phyloP scores from a whole-genome alignment of 2,113 vertebrate species.

The Struthio camelus region DNA sequence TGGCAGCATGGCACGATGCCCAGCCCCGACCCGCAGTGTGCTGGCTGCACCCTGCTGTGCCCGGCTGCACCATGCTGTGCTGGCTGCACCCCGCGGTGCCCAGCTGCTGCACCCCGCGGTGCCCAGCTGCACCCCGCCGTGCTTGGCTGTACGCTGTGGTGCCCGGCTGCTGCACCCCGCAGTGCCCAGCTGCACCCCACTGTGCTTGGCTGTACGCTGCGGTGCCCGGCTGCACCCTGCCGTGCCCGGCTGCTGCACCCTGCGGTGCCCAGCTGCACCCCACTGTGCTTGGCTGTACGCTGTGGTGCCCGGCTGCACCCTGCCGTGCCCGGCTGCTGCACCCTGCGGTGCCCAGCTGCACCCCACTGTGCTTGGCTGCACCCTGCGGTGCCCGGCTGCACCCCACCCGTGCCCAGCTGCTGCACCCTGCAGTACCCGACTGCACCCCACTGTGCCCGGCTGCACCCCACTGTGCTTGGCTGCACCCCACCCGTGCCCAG shows the following conservation, averaged over 20 bases:
- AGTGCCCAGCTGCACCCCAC: fast-evolving
- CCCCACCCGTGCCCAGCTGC: fast-evolving
- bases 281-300: fast-evolving
- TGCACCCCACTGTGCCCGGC: fast-evolving
- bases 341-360: not conserved
- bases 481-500: fast-evolving
- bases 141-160: not conserved
- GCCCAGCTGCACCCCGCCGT: fast-evolving
- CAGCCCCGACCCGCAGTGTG: not conserved
- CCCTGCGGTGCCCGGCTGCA: too few species aligned
- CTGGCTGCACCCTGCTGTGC: not conserved
- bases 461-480: fast-evolving
- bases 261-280: fast-evolving
- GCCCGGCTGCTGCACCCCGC: too few species aligned
- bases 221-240: fast-evolving
- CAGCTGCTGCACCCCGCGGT: fast-evolving
- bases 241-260: fast-evolving
- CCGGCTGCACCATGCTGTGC: fast-evolving
- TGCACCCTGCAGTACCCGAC: too few species aligned
- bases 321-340: fast-evolving
- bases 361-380: not conserved
- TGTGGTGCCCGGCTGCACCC: fast-evolving
- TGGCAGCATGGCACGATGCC: fast-evolving
- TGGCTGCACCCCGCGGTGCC: fast-evolving
- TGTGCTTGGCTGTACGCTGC: fast-evolving